phyloP scores from a whole-genome alignment of 2,113 vertebrate species.

The Dasyprocta punctata region DNA sequence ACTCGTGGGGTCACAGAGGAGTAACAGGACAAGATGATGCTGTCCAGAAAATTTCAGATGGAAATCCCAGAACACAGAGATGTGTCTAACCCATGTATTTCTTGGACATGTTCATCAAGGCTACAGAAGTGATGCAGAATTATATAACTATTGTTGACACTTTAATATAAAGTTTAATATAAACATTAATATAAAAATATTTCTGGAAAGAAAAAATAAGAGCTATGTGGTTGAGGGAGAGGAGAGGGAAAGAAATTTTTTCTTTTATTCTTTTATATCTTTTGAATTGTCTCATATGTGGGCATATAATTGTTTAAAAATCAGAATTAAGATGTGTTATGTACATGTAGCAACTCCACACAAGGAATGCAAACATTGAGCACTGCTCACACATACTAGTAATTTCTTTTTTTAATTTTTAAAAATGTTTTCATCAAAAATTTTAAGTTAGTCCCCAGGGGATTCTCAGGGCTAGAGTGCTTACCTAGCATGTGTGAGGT shows the following conservation, averaged over 20 bases:
- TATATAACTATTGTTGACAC: background rate
- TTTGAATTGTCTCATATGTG: background rate
- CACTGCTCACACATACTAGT: background rate
- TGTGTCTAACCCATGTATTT: background rate
- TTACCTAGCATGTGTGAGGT: background rate
- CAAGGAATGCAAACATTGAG: background rate
- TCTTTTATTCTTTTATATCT: background rate
- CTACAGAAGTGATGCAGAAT: background rate
- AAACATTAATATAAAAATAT: slow-evolving; percentile 4
- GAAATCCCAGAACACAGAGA: background rate
- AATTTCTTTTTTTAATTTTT: background rate
- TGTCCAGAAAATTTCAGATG: background rate
- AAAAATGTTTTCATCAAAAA: background rate
- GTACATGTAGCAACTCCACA: background rate
- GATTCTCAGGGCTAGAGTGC: background rate
- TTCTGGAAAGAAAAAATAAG: background rate
- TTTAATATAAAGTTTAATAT: background rate
- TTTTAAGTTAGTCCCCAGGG: background rate
- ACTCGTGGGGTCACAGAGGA: background rate
- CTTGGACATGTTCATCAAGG: background rate
- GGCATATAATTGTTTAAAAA: background rate
- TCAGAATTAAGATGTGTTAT: background rate
- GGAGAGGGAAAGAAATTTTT: background rate
- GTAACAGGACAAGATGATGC: background rate
- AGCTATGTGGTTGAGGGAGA: background rate